These are phyloP conservation scores for Euplagia quadripunctaria DNA, from an alignment of 2,888 invertebrate species.

Conservation along the genomic window DNA sequence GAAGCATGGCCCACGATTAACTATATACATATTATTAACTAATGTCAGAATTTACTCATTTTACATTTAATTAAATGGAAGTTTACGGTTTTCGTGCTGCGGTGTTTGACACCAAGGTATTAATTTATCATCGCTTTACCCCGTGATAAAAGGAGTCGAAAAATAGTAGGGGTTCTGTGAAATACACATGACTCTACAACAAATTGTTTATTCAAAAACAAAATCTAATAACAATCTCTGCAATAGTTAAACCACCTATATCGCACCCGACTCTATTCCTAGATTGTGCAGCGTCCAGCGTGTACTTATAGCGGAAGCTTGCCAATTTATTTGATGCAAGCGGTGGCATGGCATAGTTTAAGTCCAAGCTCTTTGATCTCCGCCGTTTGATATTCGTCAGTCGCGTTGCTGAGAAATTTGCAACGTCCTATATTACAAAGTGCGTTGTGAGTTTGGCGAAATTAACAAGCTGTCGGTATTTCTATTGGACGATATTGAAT, in stretches of 20 bases:
- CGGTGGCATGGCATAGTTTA: constrained; percentile 26
- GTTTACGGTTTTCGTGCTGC: no score
- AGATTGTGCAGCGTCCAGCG: background rate
- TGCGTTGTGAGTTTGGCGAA: background rate
- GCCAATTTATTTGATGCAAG: constrained; percentile 34
- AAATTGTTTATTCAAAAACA: no score
- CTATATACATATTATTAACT: no score
- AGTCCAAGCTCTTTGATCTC: constrained; percentile 42
- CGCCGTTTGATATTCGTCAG: constrained; percentile 36
- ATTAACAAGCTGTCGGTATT: background rate
- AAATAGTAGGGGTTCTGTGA: no score
- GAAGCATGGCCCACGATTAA: no score
- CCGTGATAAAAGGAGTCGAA: no score
- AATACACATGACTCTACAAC: no score
- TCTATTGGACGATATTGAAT: background rate
- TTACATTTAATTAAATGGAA: no score
- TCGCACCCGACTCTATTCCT: background rate
- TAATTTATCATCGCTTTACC: no score
- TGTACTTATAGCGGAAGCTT: constrained; percentile 18
- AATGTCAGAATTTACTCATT: no score
- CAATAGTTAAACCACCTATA: background rate
- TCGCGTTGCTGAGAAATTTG: constrained; percentile 22
- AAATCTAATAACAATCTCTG: background rate
- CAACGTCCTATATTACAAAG: constrained; percentile 3
- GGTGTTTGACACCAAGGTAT: no score